A percentile compares a stretch with the other conserved stretches of the same genome.
phyloP scores from a whole-genome alignment of 2,888 invertebrate species.

The Plebejus melissa region DNA sequence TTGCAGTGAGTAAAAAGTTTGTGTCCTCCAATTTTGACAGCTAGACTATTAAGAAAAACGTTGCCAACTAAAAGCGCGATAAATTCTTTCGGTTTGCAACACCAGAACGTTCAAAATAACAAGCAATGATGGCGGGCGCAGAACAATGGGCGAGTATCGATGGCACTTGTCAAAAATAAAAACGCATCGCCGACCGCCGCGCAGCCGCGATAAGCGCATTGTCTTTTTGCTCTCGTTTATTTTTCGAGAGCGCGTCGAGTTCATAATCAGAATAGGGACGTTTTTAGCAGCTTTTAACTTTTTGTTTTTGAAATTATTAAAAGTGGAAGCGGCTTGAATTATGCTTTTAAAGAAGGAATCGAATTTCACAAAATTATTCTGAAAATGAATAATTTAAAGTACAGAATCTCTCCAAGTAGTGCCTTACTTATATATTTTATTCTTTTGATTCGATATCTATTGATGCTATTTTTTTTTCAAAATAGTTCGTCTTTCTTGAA shows the following conservation, averaged over 20 bases:
- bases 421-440: too few species aligned
- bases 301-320: background rate
- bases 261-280: conserved; percentile 41
- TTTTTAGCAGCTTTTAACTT: conserved; percentile 37
- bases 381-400: background rate
- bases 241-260: conserved; percentile 36
- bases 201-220: conserved; percentile 47
- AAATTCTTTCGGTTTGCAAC: conserved; percentile 29
- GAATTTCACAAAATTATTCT: background rate
- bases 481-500: too few species aligned
- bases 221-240: conserved; percentile 40
- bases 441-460: too few species aligned
- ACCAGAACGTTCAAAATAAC: conserved; percentile 48
- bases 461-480: too few species aligned
- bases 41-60: conserved; percentile 25
- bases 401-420: too few species aligned
- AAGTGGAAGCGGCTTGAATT: background rate
- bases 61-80: conserved; percentile 19
- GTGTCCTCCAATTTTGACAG: conserved; percentile 1
- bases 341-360: background rate
- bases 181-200: conserved; percentile 44
- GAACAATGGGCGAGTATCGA: conserved; percentile 71
- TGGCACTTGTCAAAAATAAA: conserved; percentile 74
- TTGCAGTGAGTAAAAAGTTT: background rate
- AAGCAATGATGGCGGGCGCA: conserved; percentile 53